Evolutionary conservation across 2,888 invertebrate genomes (phyloP).

Genomic region (Podotricha telesiphe): DNA sequence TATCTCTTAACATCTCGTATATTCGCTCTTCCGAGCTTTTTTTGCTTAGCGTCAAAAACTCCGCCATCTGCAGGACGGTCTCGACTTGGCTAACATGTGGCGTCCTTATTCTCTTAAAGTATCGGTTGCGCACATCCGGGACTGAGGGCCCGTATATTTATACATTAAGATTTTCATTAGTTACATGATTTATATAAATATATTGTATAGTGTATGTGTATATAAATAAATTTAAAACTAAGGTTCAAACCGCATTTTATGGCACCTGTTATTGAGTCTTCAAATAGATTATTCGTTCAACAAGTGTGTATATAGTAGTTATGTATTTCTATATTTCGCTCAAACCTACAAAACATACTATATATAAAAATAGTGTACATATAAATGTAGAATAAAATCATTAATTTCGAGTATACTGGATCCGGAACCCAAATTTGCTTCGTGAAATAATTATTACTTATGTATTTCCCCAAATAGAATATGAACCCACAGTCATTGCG

Average conservation of each 20-base stretch:
- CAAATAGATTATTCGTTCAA: too few relatives aligned
- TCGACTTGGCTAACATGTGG: slow-evolving; percentile 50
- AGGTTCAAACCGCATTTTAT: not conserved
- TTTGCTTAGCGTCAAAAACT: slow-evolving; percentile 34
- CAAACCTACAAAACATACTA: too few relatives aligned
- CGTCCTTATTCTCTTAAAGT: slow-evolving; percentile 43
- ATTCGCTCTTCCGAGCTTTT: slow-evolving; percentile 24
- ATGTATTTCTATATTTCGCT: too few relatives aligned
- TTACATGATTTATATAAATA: not conserved
- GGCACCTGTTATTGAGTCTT: not conserved
- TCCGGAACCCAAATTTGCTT: too few relatives aligned
- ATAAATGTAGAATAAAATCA: too few relatives aligned
- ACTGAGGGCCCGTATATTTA: slow-evolving; percentile 40
- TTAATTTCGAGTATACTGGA: too few relatives aligned
- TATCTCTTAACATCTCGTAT: not conserved
- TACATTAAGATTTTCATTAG: slow-evolving; percentile 30
- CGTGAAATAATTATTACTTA: too few relatives aligned
- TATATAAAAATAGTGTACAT: too few relatives aligned
- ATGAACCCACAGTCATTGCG: too few relatives aligned
- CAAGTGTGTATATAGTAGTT: too few relatives aligned
- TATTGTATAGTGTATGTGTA: too few relatives aligned
- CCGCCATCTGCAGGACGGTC: slow-evolving; percentile 47
- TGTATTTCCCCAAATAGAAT: too few relatives aligned
- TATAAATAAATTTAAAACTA: not conserved
- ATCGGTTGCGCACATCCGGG: slow-evolving; percentile 48